Evolutionary conservation across 53 echinoderm and acorn worm genomes (phyloP), one percentile per base, ranked within the genome.

Genomic region (Henricia sp.): DNA sequence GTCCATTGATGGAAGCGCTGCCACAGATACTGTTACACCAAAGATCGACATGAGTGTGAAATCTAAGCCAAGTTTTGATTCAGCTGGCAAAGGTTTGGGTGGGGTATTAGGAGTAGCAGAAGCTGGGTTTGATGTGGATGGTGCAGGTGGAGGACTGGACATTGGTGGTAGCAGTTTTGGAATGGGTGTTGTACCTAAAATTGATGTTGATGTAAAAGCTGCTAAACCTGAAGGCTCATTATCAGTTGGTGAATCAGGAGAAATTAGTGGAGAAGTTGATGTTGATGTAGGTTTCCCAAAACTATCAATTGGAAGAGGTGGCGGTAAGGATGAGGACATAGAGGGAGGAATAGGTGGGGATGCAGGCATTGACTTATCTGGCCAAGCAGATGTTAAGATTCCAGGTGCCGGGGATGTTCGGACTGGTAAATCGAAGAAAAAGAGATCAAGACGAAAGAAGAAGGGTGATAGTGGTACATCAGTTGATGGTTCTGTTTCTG

Each of bases 371-470:
- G 71, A 28, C 32, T 30, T 70, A 70, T 71, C 71, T 50, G 51
- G 63, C 34, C 19, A 25, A 37, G 59, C 38, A 10, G 67, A 68
- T 51, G 52, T 87, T 14, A 63, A 74, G 37, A 27, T 73, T 12
- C 33, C 62, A 2, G 86, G 72, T 32, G 33, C 82, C 50, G 67
- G 52, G 46, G 36, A 25, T 88, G 91, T 82, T 28, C 85, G 83
- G 35, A 74, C 83, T 71, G 87, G 77, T 33, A 74, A 68, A 57
- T 34, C 51, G 26, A 73, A 59, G 50, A 84, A 83, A 73, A 94
- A 28, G 87, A 91, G 43, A 87, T 70, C 50, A 64, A 87, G 57
- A 50, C 71, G 41, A 48, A 77, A 60, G 70, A 91, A 83, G 88
- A 88, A 71, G 53, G 72, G 46, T 73, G 70, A 42, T 56, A 44